Evolutionary conservation across 2,888 invertebrate species (phyloP).

Genomic region (Eupeodes latifasciatus): DNA sequence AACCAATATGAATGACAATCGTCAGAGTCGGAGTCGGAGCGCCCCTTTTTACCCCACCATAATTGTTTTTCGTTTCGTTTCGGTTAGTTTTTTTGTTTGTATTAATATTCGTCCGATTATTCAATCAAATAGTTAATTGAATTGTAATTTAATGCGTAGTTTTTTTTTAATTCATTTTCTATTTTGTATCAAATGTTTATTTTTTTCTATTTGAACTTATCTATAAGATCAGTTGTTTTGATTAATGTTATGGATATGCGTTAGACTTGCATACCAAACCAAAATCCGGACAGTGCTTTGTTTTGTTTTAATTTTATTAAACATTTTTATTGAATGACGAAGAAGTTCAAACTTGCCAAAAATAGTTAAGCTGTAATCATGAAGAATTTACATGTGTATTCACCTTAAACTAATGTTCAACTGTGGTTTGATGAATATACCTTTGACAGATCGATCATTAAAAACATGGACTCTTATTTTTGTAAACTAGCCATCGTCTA

Average conservation of each 20-base stretch:
- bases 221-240: slow-evolving; percentile 52
- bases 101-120: slow-evolving; percentile 54
- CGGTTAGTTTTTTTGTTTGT: not conserved
- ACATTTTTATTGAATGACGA: no score
- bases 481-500: no score
- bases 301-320: no score
- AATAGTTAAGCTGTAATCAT: no score
- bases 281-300: not conserved
- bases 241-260: not conserved
- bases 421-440: no score
- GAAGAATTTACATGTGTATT: no score
- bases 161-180: not conserved
- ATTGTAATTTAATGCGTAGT: slow-evolving; percentile 61
- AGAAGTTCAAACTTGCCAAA: no score
- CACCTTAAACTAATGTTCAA: no score
- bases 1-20: slow-evolving; percentile 29
- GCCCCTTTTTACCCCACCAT: not conserved
- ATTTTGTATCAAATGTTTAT: not conserved
- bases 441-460: no score
- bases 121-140: slow-evolving; percentile 71
- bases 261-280: slow-evolving; percentile 18
- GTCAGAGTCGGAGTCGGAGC: not conserved
- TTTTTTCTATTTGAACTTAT: slow-evolving; percentile 21
- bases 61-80: no score
- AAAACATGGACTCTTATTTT: no score